Conservation (phyloP, 2,113 vertebrate species). For the Hemiscyllium ocellatum region DNA sequence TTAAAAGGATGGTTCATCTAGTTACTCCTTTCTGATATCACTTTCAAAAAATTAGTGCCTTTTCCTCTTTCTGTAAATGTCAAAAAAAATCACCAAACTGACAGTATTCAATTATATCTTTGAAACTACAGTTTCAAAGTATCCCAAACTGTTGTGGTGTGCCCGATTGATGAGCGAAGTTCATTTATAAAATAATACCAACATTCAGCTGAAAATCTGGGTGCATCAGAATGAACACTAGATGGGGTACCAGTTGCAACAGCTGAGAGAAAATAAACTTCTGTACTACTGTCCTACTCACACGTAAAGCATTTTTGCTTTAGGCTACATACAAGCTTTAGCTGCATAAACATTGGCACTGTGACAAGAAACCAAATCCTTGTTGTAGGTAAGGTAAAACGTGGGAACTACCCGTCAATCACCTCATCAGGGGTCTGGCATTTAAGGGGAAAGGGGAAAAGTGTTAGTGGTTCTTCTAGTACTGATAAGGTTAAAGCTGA, state of each 20-base stretch:
- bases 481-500: conserved; percentile 83
- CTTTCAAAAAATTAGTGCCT: not conserved
- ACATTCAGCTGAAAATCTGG: conserved; percentile 41
- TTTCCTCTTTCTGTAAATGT: not conserved
- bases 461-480: conserved; percentile 71
- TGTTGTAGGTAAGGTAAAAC: conserved; percentile 74
- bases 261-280: conserved; percentile 66
- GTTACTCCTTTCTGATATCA: not conserved
- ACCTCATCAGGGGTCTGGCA: conserved; percentile 78
- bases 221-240: conserved; percentile 80
- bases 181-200: not conserved
- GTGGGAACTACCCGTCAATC: conserved; percentile 79
- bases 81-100: not conserved
- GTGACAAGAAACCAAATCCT: conserved; percentile 82
- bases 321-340: conserved; percentile 82
- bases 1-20: not conserved
- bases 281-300: conserved; percentile 73
- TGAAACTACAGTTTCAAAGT: not conserved
- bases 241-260: conserved; percentile 86
- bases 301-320: conserved; percentile 71
- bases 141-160: not conserved
- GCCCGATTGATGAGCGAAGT: not conserved
- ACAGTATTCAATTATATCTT: not conserved
- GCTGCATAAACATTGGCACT: conserved; percentile 89
- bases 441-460: conserved; percentile 80